A percentile compares a stretch with the other conserved stretches of the same genome.
These are phyloP conservation scores for Rugalucina vietnamica DNA, from an alignment of 2,888 invertebrate genomes.

Conservation along the genomic window DNA sequence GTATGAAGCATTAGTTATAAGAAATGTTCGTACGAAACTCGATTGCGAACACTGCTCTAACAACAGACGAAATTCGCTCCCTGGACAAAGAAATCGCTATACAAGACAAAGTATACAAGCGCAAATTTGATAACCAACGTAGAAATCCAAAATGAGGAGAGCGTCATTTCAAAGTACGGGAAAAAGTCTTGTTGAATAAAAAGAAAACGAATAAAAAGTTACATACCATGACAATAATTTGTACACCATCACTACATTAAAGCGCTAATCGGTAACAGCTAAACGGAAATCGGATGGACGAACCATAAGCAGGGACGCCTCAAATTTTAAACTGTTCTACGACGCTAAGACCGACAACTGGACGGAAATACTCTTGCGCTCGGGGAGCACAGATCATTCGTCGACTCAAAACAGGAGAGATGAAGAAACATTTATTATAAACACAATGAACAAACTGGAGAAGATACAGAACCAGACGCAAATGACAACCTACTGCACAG, in stretches of 20 bases:
- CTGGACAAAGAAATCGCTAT: too few relatives aligned
- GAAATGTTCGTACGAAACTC: background rate
- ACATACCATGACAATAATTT: too few relatives aligned
- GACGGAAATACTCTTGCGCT: too few relatives aligned
- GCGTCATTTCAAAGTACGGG: background rate
- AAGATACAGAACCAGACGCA: too few relatives aligned
- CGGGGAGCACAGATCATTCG: background rate
- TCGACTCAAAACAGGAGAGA: background rate
- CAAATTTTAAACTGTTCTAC: background rate
- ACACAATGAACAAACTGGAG: background rate
- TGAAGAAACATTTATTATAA: too few relatives aligned
- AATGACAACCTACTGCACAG: too few relatives aligned
- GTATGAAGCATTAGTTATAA: background rate
- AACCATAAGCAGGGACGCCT: background rate
- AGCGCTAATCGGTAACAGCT: too few relatives aligned
- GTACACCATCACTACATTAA: too few relatives aligned
- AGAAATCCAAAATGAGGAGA: background rate
- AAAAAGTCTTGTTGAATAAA: background rate
- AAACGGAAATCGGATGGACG: slow-evolving; percentile 33
- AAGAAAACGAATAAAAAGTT: background rate
- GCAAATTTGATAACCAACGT: background rate
- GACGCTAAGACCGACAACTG: background rate
- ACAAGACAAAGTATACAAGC: background rate
- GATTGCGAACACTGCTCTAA: background rate
- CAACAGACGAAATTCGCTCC: too few relatives aligned